Evolutionary conservation across 1,140 invertebrate species (phyloP).

Genomic region (Kradibia gibbosae): DNA sequence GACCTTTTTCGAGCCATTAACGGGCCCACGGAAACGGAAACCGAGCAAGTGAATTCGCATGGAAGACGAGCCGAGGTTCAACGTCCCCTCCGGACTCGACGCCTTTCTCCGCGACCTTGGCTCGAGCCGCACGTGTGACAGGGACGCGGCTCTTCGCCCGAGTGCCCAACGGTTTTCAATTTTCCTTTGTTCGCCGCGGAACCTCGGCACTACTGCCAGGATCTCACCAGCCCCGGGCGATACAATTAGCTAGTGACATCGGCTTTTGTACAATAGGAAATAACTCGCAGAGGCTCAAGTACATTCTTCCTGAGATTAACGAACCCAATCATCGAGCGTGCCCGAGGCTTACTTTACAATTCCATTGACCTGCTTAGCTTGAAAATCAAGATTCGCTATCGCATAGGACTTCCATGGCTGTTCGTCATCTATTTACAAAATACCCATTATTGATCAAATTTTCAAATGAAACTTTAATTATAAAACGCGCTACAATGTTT

Average conservation of each 20-base stretch:
- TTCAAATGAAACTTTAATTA: no score
- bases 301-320: background rate
- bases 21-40: background rate
- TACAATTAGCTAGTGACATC: no score
- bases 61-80: background rate
- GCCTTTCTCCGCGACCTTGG: constrained; percentile 12
- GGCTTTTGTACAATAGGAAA: no score
- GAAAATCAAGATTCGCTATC: no score
- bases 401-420: no score
- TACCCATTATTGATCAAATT: no score
- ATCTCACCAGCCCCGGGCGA: background rate
- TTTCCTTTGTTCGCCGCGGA: background rate
- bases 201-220: background rate
- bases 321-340: background rate
- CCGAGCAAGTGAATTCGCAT: background rate
- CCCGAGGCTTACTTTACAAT: background rate
- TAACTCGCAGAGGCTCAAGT: no score
- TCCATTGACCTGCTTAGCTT: no score
- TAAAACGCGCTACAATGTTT: no score
- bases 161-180: background rate
- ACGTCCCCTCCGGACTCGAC: background rate
- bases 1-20: background rate
- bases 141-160: background rate
- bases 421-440: no score
- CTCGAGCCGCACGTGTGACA: background rate